These are phyloP conservation scores for Antheraea assamensis DNA, from an alignment of 2,888 invertebrate genomes.

Conservation along the genomic window DNA sequence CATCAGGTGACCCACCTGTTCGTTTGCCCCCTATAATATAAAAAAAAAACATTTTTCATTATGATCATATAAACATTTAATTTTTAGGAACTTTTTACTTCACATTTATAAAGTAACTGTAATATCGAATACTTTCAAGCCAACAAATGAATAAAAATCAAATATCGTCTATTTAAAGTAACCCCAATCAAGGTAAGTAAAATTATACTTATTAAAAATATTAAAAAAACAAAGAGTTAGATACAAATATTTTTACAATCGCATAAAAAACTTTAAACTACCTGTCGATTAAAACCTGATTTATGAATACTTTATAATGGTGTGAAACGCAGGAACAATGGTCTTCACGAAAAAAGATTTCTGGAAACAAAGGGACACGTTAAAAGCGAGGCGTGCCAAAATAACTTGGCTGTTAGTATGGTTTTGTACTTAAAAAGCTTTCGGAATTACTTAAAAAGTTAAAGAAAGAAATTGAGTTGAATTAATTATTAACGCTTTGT, in stretches of 20 bases:
- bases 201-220: neutral
- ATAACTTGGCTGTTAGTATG: constrained; percentile 61
- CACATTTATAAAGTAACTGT: too few species aligned
- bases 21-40: too few species aligned
- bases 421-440: constrained; percentile 61
- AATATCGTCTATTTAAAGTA: neutral
- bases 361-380: constrained; percentile 30
- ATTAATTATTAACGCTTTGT: constrained; percentile 48
- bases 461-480: constrained; percentile 55
- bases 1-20: too few species aligned
- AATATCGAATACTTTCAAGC: neutral
- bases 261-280: neutral
- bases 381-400: constrained; percentile 26
- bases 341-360: constrained; percentile 29
- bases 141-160: neutral
- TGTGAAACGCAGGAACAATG: constrained; percentile 23
- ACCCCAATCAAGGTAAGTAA: neutral
- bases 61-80: too few species aligned
- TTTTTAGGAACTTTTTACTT: too few species aligned
- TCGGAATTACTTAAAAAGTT: constrained; percentile 66
- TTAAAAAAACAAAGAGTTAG: too few species aligned
- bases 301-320: neutral
- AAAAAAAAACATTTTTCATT: too few species aligned
- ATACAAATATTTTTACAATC: neutral
- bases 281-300: neutral